Conservation (phyloP, 2,888 invertebrate genomes). For the Eristalis tenax region DNA sequence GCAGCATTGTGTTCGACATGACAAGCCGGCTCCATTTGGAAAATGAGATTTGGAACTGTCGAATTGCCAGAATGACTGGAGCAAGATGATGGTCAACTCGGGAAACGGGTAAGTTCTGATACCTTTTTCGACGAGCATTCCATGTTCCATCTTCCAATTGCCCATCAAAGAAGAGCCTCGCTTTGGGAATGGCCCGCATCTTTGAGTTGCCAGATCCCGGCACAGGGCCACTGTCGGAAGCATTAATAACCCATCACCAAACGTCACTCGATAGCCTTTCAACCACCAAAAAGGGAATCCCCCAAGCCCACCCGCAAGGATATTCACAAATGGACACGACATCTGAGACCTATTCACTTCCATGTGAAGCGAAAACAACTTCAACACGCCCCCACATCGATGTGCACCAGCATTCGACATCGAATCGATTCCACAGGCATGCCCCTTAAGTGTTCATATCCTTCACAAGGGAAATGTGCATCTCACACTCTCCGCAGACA, state of each 20-base stretch:
- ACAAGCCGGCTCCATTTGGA: no score
- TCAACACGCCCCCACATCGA: neutral
- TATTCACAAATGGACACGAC: neutral
- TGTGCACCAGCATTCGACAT: neutral
- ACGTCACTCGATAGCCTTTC: neutral
- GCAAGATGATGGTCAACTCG: no score
- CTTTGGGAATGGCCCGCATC: no score
- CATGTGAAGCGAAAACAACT: neutral
- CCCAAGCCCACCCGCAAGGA: neutral
- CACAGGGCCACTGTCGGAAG: no score
- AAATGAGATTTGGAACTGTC: no score
- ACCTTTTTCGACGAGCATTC: no score
- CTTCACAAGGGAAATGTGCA: neutral
- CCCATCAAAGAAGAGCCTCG: no score
- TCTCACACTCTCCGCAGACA: slow-evolving; percentile 1
- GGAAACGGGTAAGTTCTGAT: no score
- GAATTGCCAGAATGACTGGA: no score
- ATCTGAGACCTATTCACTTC: neutral
- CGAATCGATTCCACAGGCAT: neutral
- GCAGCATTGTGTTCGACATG: no score
- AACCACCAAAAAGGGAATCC: neutral
- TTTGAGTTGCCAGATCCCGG: no score
- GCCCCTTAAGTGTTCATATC: neutral
- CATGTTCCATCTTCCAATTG: no score
- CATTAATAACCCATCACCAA: neutral